phyloP scores from a whole-genome alignment of 2,888 invertebrate genomes.

The Monopis laevigella region DNA sequence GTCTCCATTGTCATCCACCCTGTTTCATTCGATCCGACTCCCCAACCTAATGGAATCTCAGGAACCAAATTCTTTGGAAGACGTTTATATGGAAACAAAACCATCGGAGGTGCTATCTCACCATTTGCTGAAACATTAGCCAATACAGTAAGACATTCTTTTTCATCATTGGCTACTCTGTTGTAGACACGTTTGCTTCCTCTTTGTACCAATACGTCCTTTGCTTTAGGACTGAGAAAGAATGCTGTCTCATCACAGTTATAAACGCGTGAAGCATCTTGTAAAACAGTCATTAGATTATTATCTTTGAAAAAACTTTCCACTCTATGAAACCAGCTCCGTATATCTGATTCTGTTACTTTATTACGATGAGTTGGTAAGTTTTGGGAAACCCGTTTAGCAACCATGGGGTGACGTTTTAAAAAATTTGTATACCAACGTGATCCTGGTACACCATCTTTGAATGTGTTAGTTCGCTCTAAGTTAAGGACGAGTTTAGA shows the following conservation, averaged over 20 bases:
- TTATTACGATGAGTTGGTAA: slow-evolving; percentile 14
- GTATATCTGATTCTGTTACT: slow-evolving; percentile 9
- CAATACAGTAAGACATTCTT: slow-evolving; percentile 17
- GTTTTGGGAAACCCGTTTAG: slow-evolving; percentile 24
- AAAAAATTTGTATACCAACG: slow-evolving; percentile 31
- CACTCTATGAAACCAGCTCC: slow-evolving; percentile 13
- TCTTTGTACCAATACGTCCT: slow-evolving; percentile 19
- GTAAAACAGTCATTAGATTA: slow-evolving; percentile 10
- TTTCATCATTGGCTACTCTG: slow-evolving; percentile 17
- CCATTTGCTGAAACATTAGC: slow-evolving; percentile 17
- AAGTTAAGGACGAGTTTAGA: no score
- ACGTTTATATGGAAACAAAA: slow-evolving; percentile 17
- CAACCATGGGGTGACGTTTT: slow-evolving; percentile 27
- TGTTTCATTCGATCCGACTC: slow-evolving; percentile 14
- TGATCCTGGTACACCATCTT: no score
- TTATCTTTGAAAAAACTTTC: slow-evolving; percentile 11
- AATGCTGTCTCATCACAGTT: slow-evolving; percentile 21
- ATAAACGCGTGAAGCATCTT: slow-evolving; percentile 15
- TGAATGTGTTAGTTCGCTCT: no score
- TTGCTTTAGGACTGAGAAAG: slow-evolving; percentile 19
- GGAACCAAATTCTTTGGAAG: slow-evolving; percentile 10
- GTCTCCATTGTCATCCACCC: slow-evolving; percentile 19
- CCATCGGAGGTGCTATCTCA: slow-evolving; percentile 18
- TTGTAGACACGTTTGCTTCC: slow-evolving; percentile 19
- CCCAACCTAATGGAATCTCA: slow-evolving; percentile 15